These are phyloP conservation scores for Meloe dianella DNA, from an alignment of 2,888 invertebrate genomes.

Conservation along the genomic window DNA sequence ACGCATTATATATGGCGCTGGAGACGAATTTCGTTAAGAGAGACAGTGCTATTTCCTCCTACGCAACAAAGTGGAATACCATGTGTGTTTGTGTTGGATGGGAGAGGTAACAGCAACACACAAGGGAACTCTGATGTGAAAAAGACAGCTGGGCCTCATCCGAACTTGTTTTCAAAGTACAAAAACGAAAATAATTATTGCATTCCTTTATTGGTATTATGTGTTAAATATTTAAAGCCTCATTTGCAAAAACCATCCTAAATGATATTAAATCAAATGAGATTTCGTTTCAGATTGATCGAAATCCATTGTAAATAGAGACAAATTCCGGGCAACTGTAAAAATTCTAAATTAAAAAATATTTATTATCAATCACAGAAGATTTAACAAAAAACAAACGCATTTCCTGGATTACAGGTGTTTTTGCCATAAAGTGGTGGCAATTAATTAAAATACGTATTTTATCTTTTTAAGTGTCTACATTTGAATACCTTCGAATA, in stretches of 20 bases:
- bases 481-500: neutral
- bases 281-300: neutral
- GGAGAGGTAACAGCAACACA: conserved; percentile 24
- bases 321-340: neutral
- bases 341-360: neutral
- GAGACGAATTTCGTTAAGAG: conserved; percentile 57
- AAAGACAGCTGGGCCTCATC: conserved; percentile 56
- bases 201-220: conserved; percentile 17
- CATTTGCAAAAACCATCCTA: neutral
- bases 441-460: neutral
- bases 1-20: conserved; percentile 61
- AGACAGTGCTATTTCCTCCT: conserved; percentile 43
- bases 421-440: neutral
- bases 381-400: too few species aligned
- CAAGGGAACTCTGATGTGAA: conserved; percentile 55
- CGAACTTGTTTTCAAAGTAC: conserved; percentile 42
- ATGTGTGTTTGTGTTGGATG: conserved; percentile 16
- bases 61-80: conserved; percentile 42
- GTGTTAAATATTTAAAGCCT: conserved; percentile 4
- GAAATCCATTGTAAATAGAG: neutral
- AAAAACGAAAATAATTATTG: conserved; percentile 49
- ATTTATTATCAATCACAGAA: neutral
- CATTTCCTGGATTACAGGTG: conserved; percentile 2
- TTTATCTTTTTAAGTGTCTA: neutral
- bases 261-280: neutral